Base-by-base conservation (phyloP, 2,888 invertebrate genomes). In the Apantesis nais region DNA sequence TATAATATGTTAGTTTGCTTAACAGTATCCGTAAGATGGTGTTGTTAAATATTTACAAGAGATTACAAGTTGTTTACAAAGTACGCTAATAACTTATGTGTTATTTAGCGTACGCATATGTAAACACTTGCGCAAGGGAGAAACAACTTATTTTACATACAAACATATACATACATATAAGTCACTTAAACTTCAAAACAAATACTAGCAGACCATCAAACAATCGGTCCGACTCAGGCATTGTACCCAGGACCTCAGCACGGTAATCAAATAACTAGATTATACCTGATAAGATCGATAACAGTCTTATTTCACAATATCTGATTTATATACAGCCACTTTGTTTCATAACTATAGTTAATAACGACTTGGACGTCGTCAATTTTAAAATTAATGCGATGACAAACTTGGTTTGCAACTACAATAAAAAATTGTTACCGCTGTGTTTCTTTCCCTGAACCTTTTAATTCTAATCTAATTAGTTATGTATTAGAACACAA, bases 41-140 rank as follows among this genome's bases (percentile, higher is more conserved):
- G 7, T 48, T 44, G 9, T 19, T 63, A 22, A 76, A 25, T 48
- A 76, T 67, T 65, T 72, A 58, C 66, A 48, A 52, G 7, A 29
- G 25, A 58, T 58, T 58, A 55, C 19, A 25, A 25, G 22, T 34
- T 68, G 65, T 62, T 48, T 25, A 4, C 55, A 11, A 63, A 48
- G 60, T 31, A 12, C 14, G 14, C 29, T 58, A 52, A 67, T 75
- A 25, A 61, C 29, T 68, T 55, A 41, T 48, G 31, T 52, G 55
- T 66, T 66, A 67, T 64, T 58, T 48, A 31, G 61, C n/a, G 48
- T 37, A 31, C 34, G 41, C 48, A 52, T 22, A 25, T 66, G 31
- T 37, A n/a, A 44, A 34, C 4, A 60, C 25, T 65, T 60, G 61
- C 29, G 3, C n/a, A 65, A 9, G 12, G 16, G 22, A 52, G 22